These are phyloP conservation scores for Characodon lateralis DNA, from an alignment of 2,797 vertebrate species.

Conservation along the genomic window DNA sequence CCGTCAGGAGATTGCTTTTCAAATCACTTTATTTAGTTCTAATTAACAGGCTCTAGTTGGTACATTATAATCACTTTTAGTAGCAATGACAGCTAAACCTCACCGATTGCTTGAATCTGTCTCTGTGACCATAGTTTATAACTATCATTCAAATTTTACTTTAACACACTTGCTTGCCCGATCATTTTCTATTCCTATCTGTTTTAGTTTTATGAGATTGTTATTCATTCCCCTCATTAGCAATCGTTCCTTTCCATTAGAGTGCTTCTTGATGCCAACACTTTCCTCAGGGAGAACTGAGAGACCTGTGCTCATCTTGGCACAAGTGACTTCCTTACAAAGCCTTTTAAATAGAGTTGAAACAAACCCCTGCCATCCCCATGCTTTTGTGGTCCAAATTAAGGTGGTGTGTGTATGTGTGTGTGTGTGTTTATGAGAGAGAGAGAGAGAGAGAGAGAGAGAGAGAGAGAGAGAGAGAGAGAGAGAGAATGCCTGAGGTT, in stretches of 20 bases:
- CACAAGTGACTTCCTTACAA: slow-evolving; percentile 48
- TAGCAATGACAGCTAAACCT: slow-evolving; percentile 73
- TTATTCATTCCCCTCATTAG: slow-evolving; percentile 74
- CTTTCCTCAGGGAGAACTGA: slow-evolving; percentile 61
- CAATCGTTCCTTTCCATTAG: slow-evolving; percentile 72
- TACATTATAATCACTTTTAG: slow-evolving; percentile 74
- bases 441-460: slow-evolving; percentile 27
- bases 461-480: slow-evolving; percentile 12
- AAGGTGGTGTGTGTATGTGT: slow-evolving; percentile 21
- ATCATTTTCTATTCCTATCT: slow-evolving; percentile 24
- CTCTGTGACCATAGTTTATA: slow-evolving; percentile 39
- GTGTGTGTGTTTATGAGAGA: neutral
- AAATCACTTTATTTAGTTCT: slow-evolving; percentile 67
- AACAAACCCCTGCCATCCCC: slow-evolving; percentile 49
- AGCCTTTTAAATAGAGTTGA: slow-evolving; percentile 69
- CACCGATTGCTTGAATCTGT: slow-evolving; percentile 29
- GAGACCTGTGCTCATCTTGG: slow-evolving; percentile 62
- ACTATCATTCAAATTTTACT: slow-evolving; percentile 63
- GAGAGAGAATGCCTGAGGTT: slow-evolving; percentile 3
- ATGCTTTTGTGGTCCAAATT: slow-evolving; percentile 46
- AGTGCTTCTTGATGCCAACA: slow-evolving; percentile 61
- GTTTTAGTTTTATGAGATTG: slow-evolving; percentile 50
- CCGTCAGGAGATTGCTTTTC: slow-evolving; percentile 67
- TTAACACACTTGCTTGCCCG: slow-evolving; percentile 52
- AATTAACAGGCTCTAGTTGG: slow-evolving; percentile 67